Percentiles rank a stretch among this genome's conserved stretches.
Conservation (phyloP, 37 sponge, comb jelly and placozoan species). For the Dysidea cf. avara region DNA sequence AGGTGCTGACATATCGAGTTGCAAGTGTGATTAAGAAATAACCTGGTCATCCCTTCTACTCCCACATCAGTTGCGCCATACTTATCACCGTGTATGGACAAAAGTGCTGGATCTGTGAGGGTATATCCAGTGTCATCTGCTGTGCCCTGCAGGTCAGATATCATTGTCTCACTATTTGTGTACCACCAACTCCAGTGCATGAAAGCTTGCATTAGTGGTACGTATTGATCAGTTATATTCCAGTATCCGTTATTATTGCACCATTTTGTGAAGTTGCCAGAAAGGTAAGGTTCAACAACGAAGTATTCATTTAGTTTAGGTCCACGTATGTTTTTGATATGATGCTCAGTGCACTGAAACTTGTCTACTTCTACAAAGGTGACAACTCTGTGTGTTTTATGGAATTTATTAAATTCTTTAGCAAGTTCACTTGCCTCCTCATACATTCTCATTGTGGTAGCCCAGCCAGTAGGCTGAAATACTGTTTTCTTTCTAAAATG, state of each 20-base stretch:
- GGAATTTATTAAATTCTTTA: conserved; percentile 21
- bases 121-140: conserved; percentile 16
- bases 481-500: conserved; percentile 16
- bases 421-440: conserved; percentile 34
- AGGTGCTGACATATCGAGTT: no score
- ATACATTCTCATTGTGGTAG: conserved; percentile 11
- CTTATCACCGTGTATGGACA: conserved; percentile 2
- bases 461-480: conserved; percentile 38
- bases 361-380: conserved; percentile 29
- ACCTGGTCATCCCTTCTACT: conserved; percentile 50
- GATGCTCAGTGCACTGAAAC: background rate
- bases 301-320: conserved; percentile 33
- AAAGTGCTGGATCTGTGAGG: conserved; percentile 48
- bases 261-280: conserved; percentile 51
- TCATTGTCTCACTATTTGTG: conserved; percentile 46
- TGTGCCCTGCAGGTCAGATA: conserved; percentile 52
- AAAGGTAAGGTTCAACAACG: conserved; percentile 39
- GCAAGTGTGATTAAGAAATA: conserved; percentile 49
- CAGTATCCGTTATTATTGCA: conserved; percentile 51
- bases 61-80: conserved; percentile 58
- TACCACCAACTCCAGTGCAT: conserved; percentile 59
- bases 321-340: background rate
- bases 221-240: background rate
- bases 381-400: no score
- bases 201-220: conserved; percentile 60